A percentile compares a stretch with the other conserved stretches of the same genome.
These are phyloP conservation scores for Sylvia atricapilla DNA, from an alignment of 2,113 vertebrate species.

Conservation along the genomic window DNA sequence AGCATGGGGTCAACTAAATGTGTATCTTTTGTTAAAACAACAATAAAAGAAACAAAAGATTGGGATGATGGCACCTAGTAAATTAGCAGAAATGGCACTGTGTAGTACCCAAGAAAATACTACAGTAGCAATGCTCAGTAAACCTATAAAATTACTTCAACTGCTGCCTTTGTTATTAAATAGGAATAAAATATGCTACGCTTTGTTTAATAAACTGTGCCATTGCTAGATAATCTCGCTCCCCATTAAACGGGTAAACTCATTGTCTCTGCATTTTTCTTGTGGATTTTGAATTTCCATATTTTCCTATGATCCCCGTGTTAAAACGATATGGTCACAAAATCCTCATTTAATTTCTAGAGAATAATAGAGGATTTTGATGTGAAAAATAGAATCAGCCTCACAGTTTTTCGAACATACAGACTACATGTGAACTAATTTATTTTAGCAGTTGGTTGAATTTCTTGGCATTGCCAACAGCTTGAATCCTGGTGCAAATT, in stretches of 20 bases:
- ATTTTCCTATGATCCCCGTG: neutral
- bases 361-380: neutral
- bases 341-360: neutral
- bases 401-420: neutral
- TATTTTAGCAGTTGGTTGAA: neutral
- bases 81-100: conserved; percentile 4
- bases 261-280: neutral
- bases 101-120: neutral
- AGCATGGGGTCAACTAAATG: neutral
- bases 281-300: neutral
- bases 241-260: neutral
- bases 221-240: neutral
- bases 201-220: neutral
- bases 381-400: neutral
- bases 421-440: neutral
- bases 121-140: neutral
- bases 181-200: neutral
- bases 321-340: neutral
- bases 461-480: neutral
- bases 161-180: neutral
- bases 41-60: neutral
- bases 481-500: neutral
- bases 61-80: neutral
- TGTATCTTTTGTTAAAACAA: neutral
- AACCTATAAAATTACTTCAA: neutral